phyloP scores from a whole-genome alignment of 1,140 invertebrate genomes.

The Pemphigus obesinymphae region DNA sequence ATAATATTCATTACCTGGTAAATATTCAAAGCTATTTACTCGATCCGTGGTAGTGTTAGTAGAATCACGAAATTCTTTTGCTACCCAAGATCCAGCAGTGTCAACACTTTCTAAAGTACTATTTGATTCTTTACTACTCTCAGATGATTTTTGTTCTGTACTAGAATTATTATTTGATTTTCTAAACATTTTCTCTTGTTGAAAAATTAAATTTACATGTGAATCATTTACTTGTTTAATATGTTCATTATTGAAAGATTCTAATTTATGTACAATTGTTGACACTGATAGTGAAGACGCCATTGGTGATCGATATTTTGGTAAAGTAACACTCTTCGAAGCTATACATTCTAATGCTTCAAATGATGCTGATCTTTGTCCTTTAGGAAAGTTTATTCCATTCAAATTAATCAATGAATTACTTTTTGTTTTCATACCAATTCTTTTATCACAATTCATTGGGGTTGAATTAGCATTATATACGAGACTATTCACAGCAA shows the following conservation, averaged over 20 bases:
- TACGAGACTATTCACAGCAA: conserved; percentile 7
- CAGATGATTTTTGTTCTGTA: background rate
- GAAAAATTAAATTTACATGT: background rate
- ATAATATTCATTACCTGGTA: conserved; percentile 53
- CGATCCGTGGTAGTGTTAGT: conserved; percentile 47
- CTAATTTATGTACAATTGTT: conserved; percentile 24
- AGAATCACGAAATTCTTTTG: conserved; percentile 17
- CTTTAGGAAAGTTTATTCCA: background rate
- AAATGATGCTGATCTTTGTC: background rate
- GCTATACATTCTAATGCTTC: background rate
- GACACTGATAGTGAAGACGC: conserved; percentile 29
- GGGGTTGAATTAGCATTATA: conserved; percentile 20
- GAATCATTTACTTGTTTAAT: background rate
- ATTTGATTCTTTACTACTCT: conserved; percentile 15
- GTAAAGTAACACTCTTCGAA: background rate
- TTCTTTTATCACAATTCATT: background rate
- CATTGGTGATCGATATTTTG: conserved; percentile 9
- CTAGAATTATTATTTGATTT: background rate
- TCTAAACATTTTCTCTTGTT: background rate
- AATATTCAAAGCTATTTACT: conserved; percentile 55
- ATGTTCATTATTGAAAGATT: background rate
- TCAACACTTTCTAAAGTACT: conserved; percentile 17
- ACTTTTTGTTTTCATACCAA: background rate
- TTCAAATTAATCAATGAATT: conserved; percentile 8
- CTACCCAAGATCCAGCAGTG: conserved; percentile 38